Evolutionary conservation across 1,140 invertebrate species (phyloP), one percentile per base, ranked within the genome.

Genomic region (Ectropis grisescens): DNA sequence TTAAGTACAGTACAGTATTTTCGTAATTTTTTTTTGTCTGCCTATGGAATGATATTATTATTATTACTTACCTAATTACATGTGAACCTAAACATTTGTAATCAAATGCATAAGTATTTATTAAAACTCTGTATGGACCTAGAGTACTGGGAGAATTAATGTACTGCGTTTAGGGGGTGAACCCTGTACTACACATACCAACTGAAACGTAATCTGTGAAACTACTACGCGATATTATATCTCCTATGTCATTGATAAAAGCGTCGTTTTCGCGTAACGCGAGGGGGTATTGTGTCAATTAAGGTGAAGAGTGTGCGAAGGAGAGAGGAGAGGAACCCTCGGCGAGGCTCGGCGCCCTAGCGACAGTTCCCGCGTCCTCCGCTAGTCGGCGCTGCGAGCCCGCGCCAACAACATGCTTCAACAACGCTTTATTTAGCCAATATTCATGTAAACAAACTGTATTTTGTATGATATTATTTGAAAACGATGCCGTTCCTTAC

Each of bases 171-270:
- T n/a, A n/a, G n/a, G n/a, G n/a, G n/a, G n/a, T n/a, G n/a, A n/a
- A n/a, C n/a, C n/a, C n/a, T n/a, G n/a, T n/a, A n/a, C n/a, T n/a
- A n/a, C n/a, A n/a, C n/a, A n/a, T n/a, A n/a, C n/a, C n/a, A n/a
- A n/a, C n/a, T n/a, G n/a, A n/a, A n/a, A n/a, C n/a, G n/a, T n/a
- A n/a, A n/a, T n/a, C n/a, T n/a, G n/a, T n/a, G n/a, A n/a, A n/a
- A n/a, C n/a, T n/a, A n/a, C n/a, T n/a, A n/a, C n/a, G n/a, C n/a
- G n/a, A n/a, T 66, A 62, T 58, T 64, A 66, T 70, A 54, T 52
- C 51, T 69, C 65, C 58, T 76, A 76, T 76, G 60, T 61, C 71
- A 74, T 70, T 70, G 67, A 72, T 70, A 68, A 74, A 76, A 64
- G 74, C 51, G 41, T 58, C 58, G 57, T 74, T 80, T 70, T 79